Percentiles rank a stretch among this genome's conserved stretches.
Evolutionary conservation across 1,140 invertebrate species (phyloP).

Genomic region (Macrotrachela quadricornifera): DNA sequence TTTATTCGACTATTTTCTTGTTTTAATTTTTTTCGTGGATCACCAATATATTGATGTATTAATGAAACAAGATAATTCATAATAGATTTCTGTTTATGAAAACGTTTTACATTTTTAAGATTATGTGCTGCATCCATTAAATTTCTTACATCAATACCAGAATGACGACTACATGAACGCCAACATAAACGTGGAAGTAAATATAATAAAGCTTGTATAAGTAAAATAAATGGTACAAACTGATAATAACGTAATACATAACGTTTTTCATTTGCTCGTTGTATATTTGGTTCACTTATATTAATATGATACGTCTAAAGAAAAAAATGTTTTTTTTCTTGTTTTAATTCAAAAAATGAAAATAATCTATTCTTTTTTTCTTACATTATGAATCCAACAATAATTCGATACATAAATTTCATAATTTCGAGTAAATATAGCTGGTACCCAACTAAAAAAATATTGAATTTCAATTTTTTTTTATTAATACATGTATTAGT

Average conservation of each 20-base stretch:
- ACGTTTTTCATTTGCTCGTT: no score
- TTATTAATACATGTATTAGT: no score
- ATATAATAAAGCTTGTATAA: constrained; percentile 24
- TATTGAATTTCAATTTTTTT: no score
- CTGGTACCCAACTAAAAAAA: constrained; percentile 7
- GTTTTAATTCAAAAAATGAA: no score
- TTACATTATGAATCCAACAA: constrained; percentile 13
- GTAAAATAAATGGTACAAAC: constrained; percentile 25
- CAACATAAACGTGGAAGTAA: constrained; percentile 22
- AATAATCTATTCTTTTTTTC: no score
- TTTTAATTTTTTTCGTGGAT: not conserved
- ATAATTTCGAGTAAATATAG: constrained; percentile 11
- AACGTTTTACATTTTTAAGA: not conserved
- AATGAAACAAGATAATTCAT: not conserved
- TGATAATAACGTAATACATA: constrained; percentile 17
- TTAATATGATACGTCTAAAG: no score
- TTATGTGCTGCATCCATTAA: constrained; percentile 7
- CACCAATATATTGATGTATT: constrained; percentile 6
- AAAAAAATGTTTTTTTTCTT: no score
- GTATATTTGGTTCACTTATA: no score
- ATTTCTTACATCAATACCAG: constrained; percentile 3
- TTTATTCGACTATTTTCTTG: no score
- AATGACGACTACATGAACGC: constrained; percentile 11
- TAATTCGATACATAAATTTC: constrained; percentile 17
- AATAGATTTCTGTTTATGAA: no score